Base-by-base conservation (phyloP, 1,140 invertebrate species). In the Atta colombica region DNA sequence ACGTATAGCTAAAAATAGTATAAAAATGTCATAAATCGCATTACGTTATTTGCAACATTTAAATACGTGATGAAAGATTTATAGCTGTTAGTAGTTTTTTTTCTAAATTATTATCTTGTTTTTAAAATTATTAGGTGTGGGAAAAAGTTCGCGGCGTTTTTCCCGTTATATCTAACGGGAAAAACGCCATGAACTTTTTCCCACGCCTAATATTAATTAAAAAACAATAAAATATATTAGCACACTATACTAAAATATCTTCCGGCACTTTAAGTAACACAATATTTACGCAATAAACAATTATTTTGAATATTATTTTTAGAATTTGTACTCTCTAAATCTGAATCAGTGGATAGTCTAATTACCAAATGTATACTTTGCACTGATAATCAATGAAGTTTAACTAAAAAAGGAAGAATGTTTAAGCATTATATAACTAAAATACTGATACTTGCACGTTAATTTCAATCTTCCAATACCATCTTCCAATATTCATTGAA, bases 1-100 rank as follows among this genome's bases (percentile, higher is more conserved):
- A 45, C 51, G 8, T 58, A 35, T 6, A 39, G 6, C 16, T 66
- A 8, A n/a, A n/a, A n/a, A 21, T 21, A 21, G 21, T 21, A 3
- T 2, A 65, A 58, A 81, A 81, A n/a, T 25, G 28, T 53, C 3
- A 51, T 78, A 78, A 68, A 35, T 53, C 21, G 12, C 18, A 66
- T 78, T 78, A 78, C 16, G 8, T 18, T 31, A 12, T 78, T 78
- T 78, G 7, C 25, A 78, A 66, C 31, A 39, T 77, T 60, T 8
- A n/a, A 78, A 53, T 51, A 68, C 14, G 12, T 7, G 14, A 35
- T 66, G 16, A 51, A 51, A 66, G 18, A 14, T 35, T 21, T n/a
- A 25, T 10, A 31, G 16, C 4, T n/a, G 8, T 58, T 31, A 35
- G 31, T 25, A n/a, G 25, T 25, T 8, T 14, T 31, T 77, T 77